Evolutionary conservation across 64 coral and sea anemone species (phyloP).

Genomic region (Exaiptasia diaphana): DNA sequence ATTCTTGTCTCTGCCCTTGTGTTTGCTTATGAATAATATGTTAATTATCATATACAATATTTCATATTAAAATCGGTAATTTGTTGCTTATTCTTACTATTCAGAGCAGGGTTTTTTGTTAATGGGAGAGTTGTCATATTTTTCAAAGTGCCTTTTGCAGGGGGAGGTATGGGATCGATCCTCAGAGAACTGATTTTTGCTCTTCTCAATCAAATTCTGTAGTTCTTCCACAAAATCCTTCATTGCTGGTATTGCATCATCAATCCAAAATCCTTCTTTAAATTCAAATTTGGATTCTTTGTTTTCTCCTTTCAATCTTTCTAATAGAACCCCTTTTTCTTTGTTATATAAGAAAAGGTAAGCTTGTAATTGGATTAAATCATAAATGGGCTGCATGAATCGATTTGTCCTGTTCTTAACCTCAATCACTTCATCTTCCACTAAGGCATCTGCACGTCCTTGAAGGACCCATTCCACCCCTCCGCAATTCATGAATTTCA

Average conservation of each 20-base stretch:
- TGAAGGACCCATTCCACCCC: conserved; percentile 68
- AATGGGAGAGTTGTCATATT: no score
- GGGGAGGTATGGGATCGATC: no score
- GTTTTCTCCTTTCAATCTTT: conserved; percentile 67
- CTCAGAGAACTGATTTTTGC: no score
- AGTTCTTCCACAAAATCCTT: conserved; percentile 74
- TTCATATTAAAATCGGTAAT: no score
- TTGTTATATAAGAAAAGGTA: conserved; percentile 83
- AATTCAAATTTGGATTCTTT: conserved; percentile 70
- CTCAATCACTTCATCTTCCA: conserved; percentile 76
- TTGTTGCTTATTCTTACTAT: no score
- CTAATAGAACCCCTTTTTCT: conserved; percentile 71
- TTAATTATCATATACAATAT: no score
- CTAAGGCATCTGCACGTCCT: conserved; percentile 78
- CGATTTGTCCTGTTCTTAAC: conserved; percentile 88
- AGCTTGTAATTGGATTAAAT: conserved; percentile 88
- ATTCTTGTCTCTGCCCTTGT: no score
- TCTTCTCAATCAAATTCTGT: conserved; percentile 47
- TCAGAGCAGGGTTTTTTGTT: no score
- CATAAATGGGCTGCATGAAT: conserved; percentile 91
- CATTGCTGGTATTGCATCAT: conserved; percentile 60
- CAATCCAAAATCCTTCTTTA: conserved; percentile 62
- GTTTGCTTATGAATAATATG: no score
- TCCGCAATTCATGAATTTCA: conserved; percentile 52
- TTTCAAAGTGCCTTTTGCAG: no score